These are phyloP conservation scores for Drosophila rufa DNA, from an alignment of 1,140 invertebrate genomes.

Conservation along the genomic window DNA sequence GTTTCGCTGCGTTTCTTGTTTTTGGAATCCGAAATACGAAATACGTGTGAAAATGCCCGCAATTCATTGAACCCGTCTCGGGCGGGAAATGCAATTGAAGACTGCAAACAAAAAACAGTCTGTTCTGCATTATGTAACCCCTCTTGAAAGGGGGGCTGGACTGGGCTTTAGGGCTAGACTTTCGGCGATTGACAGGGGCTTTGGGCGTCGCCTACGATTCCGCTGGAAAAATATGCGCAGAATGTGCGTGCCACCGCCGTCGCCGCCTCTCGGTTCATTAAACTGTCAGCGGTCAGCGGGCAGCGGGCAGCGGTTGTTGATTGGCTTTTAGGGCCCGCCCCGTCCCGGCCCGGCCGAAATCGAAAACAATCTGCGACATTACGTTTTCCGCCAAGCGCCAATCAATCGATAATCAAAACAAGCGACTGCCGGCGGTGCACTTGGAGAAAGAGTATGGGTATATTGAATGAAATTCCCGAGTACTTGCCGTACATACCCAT, in stretches of 20 bases:
- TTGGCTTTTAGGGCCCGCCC: conserved; percentile 51
- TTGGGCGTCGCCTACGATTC: conserved; percentile 23
- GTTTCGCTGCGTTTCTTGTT: conserved; percentile 4
- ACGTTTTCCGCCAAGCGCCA: conserved; percentile 29
- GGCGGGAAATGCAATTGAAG: conserved; percentile 15
- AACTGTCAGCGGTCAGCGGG: conserved; percentile 40
- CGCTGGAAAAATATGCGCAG: conserved; percentile 56
- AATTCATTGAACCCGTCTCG: conserved; percentile 70
- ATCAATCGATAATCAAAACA: conserved; percentile 20
- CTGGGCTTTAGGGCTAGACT: background rate
- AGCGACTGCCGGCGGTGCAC: conserved; percentile 25
- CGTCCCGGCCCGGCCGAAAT: conserved; percentile 46
- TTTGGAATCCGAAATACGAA: background rate
- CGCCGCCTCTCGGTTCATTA: conserved; percentile 45
- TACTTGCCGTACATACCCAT: too few species aligned
- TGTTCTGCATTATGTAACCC: conserved; percentile 59
- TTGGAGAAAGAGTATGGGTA: background rate
- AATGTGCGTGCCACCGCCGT: conserved; percentile 54
- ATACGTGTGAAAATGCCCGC: conserved; percentile 67
- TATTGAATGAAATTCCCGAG: too few species aligned
- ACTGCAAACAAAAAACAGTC: conserved; percentile 28
- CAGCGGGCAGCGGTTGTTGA: conserved; percentile 9
- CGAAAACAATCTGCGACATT: conserved; percentile 75
- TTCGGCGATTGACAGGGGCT: background rate
- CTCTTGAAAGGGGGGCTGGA: conserved; percentile 7